Evolutionary conservation across 1,140 invertebrate species (phyloP), one percentile per base, ranked within the genome.

Genomic region (Saxidomus purpurata): DNA sequence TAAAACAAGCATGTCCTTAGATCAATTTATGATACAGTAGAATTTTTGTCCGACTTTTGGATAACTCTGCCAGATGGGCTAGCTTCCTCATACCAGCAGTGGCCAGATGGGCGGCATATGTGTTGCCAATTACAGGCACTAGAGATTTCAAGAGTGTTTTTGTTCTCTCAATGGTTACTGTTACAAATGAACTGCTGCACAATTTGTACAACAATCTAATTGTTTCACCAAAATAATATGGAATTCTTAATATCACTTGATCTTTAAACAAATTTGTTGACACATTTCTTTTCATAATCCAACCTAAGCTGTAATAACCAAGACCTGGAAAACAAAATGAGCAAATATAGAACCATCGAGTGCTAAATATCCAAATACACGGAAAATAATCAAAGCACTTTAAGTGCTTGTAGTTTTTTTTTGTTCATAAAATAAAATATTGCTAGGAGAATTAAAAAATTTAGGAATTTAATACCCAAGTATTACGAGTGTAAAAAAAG

Each of bases 101-200:
- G 49, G 47, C 76, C 76, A 79, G 76, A 79, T 79, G 76, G 76
- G 11, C 76, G 55, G 36, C 76, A 79, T 79, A 79, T 79, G 76
- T 55, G 47, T 17, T 22, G 17, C 28, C 49, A 55, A 79, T 79
- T 79, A 79, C 31, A 36, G 49, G 47, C 47, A 79, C 76, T 79
- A 79, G 76, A 79, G 28, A 79, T 52, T 52, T 79, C 49, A 79
- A 79, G 76, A 52, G 76, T 79, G 76, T 79, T 79, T 52, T 79
- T 79, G 76, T 79, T 79, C 76, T 52, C 76, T 34, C 76, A 79
- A 79, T 55, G 19, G 47, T 43, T 79, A n/a, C 76, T 36, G 25
- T 34, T 79, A 79, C 47, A 79, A 79, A 55, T 79, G 47, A 79
- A 59, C 76, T 79, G 47, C 40, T 8, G 19, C 19, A n/a, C 6